phyloP scores from a whole-genome alignment of 2,797 vertebrate genomes.

The Squalus acanthias region DNA sequence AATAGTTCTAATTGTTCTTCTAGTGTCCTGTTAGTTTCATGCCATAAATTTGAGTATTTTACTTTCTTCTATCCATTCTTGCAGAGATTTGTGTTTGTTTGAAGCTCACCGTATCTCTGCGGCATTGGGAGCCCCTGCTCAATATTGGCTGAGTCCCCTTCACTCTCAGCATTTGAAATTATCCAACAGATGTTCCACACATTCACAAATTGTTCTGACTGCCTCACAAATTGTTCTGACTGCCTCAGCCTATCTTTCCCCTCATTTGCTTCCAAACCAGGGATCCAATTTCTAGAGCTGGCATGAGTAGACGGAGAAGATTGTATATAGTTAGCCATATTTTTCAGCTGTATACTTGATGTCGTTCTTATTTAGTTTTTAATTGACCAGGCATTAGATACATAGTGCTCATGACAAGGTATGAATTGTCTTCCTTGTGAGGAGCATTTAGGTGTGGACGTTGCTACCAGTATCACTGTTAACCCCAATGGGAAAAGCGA shows the following conservation, averaged over 20 bases:
- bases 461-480: neutral
- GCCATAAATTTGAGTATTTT: neutral
- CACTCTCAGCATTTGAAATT: neutral
- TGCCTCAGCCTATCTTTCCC: neutral
- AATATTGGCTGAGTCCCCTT: neutral
- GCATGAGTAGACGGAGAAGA: neutral
- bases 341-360: neutral
- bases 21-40: neutral
- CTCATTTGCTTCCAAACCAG: neutral
- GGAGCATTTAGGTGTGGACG: neutral
- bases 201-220: neutral
- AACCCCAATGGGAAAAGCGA: neutral
- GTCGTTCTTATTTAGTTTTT: neutral
- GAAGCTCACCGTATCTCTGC: neutral
- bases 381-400: neutral
- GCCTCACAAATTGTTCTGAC: neutral
- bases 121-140: neutral
- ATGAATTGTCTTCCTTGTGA: neutral
- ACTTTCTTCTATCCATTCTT: neutral
- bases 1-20: neutral
- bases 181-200: neutral
- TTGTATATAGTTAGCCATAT: neutral
- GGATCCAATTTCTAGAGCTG: neutral
- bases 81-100: neutral
- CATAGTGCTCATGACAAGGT: neutral